These are phyloP conservation scores for Okamejei kenojei DNA, from an alignment of 2,797 vertebrate genomes.

Conservation along the genomic window DNA sequence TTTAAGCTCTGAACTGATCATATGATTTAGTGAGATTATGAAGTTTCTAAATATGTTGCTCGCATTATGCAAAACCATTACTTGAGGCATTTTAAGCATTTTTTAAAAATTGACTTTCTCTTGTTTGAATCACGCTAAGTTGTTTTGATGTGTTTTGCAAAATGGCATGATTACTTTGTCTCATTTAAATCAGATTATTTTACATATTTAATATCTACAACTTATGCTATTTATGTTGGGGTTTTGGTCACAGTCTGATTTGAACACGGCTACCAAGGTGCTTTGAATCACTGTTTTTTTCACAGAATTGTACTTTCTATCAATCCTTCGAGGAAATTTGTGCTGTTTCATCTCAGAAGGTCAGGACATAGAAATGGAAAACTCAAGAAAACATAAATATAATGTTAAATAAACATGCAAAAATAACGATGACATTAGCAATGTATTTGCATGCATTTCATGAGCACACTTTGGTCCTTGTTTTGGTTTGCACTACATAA, in stretches of 20 bases:
- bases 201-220: not conserved
- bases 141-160: not conserved
- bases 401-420: not conserved
- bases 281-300: not conserved
- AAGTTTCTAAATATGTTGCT: not conserved
- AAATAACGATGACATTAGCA: not conserved
- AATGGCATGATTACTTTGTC: not conserved
- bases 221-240: not conserved
- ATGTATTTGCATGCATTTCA: not conserved
- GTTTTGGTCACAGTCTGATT: not conserved
- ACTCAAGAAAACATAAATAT: not conserved
- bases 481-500: too few species aligned
- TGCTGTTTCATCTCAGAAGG: not conserved
- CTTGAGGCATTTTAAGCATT: not conserved
- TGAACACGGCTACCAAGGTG: not conserved
- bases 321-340: not conserved
- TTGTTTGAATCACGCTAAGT: not conserved
- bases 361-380: not conserved
- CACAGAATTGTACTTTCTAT: too few species aligned
- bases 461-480: too few species aligned
- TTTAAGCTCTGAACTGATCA: not conserved
- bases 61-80: not conserved
- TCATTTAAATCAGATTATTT: not conserved
- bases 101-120: not conserved
- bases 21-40: constrained; percentile 19